Evolutionary conservation across 2,113 vertebrate species (phyloP).

Genomic region (Oceanites oceanicus): DNA sequence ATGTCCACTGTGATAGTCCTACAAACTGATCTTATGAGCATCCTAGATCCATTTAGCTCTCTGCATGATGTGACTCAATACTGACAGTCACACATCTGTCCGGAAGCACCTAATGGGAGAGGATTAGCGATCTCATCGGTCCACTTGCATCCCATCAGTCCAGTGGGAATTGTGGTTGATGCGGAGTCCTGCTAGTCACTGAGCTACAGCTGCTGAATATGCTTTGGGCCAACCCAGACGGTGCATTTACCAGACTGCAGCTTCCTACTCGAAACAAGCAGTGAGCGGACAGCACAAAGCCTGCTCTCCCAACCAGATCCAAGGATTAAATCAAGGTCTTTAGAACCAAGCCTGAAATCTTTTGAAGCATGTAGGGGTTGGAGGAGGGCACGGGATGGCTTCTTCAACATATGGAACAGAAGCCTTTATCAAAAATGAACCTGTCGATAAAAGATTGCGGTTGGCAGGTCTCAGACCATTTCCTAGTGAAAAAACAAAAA

Average conservation of each 20-base stretch:
- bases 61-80: neutral
- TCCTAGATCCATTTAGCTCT: neutral
- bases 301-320: neutral
- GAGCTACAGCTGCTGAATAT: neutral
- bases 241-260: neutral
- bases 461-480: rapidly evolving
- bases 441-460: neutral
- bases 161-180: neutral
- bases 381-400: neutral
- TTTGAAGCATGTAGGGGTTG: neutral
- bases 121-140: neutral
- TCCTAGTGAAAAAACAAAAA: neutral
- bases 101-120: neutral
- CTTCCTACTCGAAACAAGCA: neutral
- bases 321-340: neutral
- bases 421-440: neutral
- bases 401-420: neutral
- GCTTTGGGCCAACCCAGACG: too few species aligned
- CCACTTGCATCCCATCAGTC: neutral
- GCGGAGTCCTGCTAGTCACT: neutral
- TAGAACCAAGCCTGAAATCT: neutral
- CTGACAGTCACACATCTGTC: neutral
- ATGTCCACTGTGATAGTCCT: rapidly evolving
- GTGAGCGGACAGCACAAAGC: neutral
- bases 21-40: neutral